Evolutionary conservation across 2,113 vertebrate species (phyloP).

Genomic region (Pedionomus torquatus): DNA sequence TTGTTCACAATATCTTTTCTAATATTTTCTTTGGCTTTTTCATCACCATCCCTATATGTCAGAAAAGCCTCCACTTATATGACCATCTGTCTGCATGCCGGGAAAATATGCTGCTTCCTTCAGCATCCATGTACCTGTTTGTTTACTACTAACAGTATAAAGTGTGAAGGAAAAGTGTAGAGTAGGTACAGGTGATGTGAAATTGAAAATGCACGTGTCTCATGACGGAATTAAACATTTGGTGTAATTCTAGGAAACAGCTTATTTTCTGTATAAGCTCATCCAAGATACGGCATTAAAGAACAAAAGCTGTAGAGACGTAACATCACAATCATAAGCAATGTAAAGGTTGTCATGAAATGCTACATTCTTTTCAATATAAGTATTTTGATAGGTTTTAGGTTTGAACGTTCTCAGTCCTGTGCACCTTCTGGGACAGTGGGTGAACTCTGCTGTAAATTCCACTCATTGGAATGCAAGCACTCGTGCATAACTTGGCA

Average conservation of each 20-base stretch:
- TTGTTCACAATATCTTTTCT: background rate
- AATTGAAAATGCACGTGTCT: background rate
- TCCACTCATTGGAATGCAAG: background rate
- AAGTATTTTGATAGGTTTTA: background rate
- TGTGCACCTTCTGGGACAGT: background rate
- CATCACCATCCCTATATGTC: background rate
- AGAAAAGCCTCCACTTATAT: background rate
- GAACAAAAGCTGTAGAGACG: background rate
- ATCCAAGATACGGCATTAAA: background rate
- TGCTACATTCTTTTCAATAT: slow-evolving; percentile 1
- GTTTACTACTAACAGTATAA: background rate
- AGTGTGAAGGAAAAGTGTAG: background rate
- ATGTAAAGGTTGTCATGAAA: background rate
- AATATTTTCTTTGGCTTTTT: background rate
- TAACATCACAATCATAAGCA: background rate
- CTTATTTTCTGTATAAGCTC: background rate
- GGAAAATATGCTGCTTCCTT: background rate
- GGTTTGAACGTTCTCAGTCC: background rate
- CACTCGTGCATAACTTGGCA: background rate
- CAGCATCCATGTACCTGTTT: background rate
- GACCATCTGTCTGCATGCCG: background rate
- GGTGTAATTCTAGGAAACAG: background rate
- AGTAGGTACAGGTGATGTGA: background rate
- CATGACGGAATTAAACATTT: background rate
- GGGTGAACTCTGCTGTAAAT: background rate